These are phyloP conservation scores for Aphaenogaster ashmeadi DNA, from an alignment of 1,140 invertebrate genomes.

Conservation along the genomic window DNA sequence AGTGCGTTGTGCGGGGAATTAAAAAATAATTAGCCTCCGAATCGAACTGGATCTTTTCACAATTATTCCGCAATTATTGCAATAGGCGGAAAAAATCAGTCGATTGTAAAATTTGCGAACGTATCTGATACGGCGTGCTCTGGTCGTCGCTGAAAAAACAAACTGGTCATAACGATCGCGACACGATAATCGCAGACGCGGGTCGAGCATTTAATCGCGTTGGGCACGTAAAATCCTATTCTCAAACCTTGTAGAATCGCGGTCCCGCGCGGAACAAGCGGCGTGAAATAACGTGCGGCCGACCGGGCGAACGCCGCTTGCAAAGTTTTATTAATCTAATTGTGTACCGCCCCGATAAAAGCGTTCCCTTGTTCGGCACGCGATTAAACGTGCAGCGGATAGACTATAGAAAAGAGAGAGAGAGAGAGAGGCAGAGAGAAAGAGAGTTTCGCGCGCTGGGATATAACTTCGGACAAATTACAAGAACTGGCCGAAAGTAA, in stretches of 20 bases:
- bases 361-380: conserved; percentile 26
- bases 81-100: conserved; percentile 12
- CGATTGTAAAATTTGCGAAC: conserved; percentile 42
- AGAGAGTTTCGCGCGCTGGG: neutral
- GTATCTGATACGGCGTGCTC: neutral
- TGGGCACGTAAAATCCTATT: conserved; percentile 38
- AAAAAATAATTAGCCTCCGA: conserved; percentile 42
- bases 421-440: neutral
- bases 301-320: conserved; percentile 11
- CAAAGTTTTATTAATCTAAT: conserved; percentile 69
- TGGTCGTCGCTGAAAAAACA: neutral
- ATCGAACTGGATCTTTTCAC: conserved; percentile 5
- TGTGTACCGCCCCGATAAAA: conserved; percentile 51
- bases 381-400: conserved; percentile 38
- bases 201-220: conserved; percentile 27
- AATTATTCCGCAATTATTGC: conserved; percentile 1
- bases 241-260: conserved; percentile 30
- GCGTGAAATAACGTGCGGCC: conserved; percentile 50
- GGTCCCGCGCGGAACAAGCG: conserved; percentile 10
- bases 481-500: conserved; percentile 13
- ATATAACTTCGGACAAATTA: conserved; percentile 32
- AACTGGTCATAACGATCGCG: conserved; percentile 17
- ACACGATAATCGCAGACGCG: conserved; percentile 34
- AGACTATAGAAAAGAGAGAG: neutral
- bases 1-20: neutral